Conservation (phyloP, 64 coral and sea anemone genomes). For the Astreopora myriophthalma region DNA sequence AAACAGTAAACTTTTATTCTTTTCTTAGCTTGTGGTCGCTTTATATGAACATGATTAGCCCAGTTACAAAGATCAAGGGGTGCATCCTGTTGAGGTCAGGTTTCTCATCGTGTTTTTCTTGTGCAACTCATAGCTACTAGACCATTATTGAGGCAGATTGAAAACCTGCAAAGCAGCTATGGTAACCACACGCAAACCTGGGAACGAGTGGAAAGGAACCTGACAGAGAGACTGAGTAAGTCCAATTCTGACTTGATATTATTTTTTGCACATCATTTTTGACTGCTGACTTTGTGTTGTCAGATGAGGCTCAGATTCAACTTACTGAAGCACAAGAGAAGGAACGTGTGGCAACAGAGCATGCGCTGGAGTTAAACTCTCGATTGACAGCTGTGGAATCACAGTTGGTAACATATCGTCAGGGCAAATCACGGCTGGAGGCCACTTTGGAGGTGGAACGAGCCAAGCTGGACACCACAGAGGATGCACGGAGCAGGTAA, state of each 20-base stretch:
- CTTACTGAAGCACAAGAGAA: slow-evolving; percentile 87
- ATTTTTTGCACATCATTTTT: not conserved
- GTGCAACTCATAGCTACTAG: slow-evolving; percentile 65
- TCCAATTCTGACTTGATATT: not conserved
- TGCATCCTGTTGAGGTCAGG: no score
- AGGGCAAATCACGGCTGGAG: slow-evolving; percentile 86
- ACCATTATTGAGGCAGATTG: slow-evolving; percentile 94
- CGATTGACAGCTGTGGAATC: slow-evolving; percentile 88
- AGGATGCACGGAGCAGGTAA: slow-evolving; percentile 87
- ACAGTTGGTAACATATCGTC: slow-evolving; percentile 80
- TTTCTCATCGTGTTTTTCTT: not conserved
- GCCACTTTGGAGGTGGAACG: slow-evolving; percentile 88
- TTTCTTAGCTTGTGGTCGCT: no score
- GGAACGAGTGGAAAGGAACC: slow-evolving; percentile 92
- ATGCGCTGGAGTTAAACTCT: slow-evolving; percentile 60
- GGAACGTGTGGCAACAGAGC: slow-evolving; percentile 81
- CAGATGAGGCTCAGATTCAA: slow-evolving; percentile 82
- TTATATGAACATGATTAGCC: no score
- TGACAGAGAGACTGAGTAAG: slow-evolving; percentile 95
- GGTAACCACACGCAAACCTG: slow-evolving; percentile 85
- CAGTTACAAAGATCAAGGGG: no score
- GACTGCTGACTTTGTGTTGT: not conserved
- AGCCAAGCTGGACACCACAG: slow-evolving; percentile 68
- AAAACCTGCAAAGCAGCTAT: slow-evolving; percentile 93
- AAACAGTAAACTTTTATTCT: no score